Base-by-base conservation (phyloP, 2,888 invertebrate genomes). In the Notocelia uddmanniana region DNA sequence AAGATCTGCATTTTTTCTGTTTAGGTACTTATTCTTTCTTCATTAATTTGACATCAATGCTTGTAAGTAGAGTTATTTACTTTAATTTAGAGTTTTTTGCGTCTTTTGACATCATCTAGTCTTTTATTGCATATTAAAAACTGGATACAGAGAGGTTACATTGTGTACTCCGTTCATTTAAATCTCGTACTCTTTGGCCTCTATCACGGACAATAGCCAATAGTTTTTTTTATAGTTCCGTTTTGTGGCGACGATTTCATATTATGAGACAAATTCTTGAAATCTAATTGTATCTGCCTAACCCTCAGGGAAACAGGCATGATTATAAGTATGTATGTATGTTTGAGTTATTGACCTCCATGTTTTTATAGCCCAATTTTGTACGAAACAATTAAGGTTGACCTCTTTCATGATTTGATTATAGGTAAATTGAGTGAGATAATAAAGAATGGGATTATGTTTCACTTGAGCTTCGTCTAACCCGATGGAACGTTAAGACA, bases 121-220 rank as follows among this genome's bases (percentile, higher is more conserved):
- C n/a, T n/a, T n/a, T 21, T 21, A 52, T 5, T 13, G 52, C 19
- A 21, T 13, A 23, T 34, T 31, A 18, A 10, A 57, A n/a, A 11
- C 13, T n/a, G 11, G 31, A 1, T 23, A 23, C 18, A 54, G 2
- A 26, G 3, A n/a, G n/a, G 2, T 3, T 18, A 15, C 10, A 18
- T n/a, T 57, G n/a, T n/a, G 18, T 55, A 26, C n/a, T 55, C 8
- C 2, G 19, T 55, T 31, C 26, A 18, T 57, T 57, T 41, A 21
- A 15, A 15, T 41, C 15, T 3, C 41, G 21, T 9, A 59, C 15
- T 41, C 21, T 19, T 34, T 21, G 58, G 37, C 60, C 45, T 60
- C 45, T 60, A 45, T 45, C 10, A 26, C n/a, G 23, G 45, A n/a
- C 11, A 60, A 45, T 59, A 41, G 60, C 10, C 23, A 60, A 45